Evolutionary conservation across 1,140 invertebrate species (phyloP), one percentile per base, ranked within the genome.

Genomic region (Nephotettix cincticeps): DNA sequence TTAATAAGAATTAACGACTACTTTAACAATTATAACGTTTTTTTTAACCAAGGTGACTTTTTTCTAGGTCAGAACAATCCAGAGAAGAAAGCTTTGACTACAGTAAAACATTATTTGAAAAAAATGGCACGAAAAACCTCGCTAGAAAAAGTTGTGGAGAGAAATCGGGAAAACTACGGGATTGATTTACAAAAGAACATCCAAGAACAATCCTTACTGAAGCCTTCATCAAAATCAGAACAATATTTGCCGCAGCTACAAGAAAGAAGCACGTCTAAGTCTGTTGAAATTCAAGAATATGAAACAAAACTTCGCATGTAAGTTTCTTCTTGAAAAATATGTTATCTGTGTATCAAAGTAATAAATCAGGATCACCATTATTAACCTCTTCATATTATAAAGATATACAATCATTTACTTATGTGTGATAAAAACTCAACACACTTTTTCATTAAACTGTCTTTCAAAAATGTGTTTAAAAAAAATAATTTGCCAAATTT

Each of bases 251-350:
- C 14, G n/a, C 14, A 51, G 3, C 47, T n/a, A 51, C 6, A 3
- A 27, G 56, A 21, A 61, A 9, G 23, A 25, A 27, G 23, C 23
- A n/a, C 13, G 11, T 14, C 56, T 9, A 51, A n/a, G 6, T 61
- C 56, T 61, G n/a, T n/a, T 61, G 32, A 36, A 36, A 36, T 36
- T 14, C 45, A 68, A 25, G 36, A 63, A 21, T 29, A 56, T n/a
- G 54, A 69, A 32, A 30, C 13, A 17, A 36, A 69, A 30, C 21
- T 51, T 61, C 23, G 30, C 45, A 72, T 72, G 69, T 73, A 70
- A 61, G 76, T 68, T n/a, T n/a, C n/a, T n/a, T n/a, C n/a, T n/a
- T n/a, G n/a, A n/a, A n/a, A n/a, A n/a, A n/a, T n/a, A n/a, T n/a
- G n/a, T n/a, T n/a, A n/a, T n/a, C n/a, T n/a, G n/a, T n/a, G n/a